Evolutionary conservation across 1,140 invertebrate genomes (phyloP).

Genomic region (Heliconius himera): DNA sequence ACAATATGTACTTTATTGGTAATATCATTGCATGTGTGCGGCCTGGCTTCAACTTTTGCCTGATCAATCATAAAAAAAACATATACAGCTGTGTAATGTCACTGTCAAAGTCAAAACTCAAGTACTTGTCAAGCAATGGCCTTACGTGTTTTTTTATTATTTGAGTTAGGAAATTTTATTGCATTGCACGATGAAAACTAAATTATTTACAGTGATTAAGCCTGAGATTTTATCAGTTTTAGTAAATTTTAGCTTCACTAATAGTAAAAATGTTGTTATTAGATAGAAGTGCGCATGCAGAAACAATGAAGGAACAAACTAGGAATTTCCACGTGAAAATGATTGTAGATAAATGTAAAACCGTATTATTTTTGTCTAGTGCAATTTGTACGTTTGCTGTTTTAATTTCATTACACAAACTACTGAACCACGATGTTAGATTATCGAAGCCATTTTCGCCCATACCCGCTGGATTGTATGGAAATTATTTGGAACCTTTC

Average conservation of each 20-base stretch:
- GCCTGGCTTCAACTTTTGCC: background rate
- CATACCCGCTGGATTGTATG: constrained; percentile 70
- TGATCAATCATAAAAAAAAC: background rate
- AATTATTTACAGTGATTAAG: constrained; percentile 53
- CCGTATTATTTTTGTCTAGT: constrained; percentile 71
- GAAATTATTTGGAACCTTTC: constrained; percentile 66
- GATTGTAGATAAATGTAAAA: constrained; percentile 70
- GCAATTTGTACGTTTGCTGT: constrained; percentile 69
- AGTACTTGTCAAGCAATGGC: constrained; percentile 46
- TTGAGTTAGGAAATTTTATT: constrained; percentile 65
- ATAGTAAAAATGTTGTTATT: constrained; percentile 65
- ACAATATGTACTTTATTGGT: too few relatives aligned
- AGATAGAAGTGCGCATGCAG: constrained; percentile 56
- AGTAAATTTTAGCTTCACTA: constrained; percentile 40
- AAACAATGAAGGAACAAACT: constrained; percentile 63
- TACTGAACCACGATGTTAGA: constrained; percentile 67
- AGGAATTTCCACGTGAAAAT: constrained; percentile 62
- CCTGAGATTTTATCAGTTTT: constrained; percentile 51
- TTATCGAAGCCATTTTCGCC: constrained; percentile 71
- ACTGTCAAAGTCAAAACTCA: constrained; percentile 11
- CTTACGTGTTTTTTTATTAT: constrained; percentile 76
- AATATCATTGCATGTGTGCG: too few relatives aligned
- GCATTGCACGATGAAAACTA: constrained; percentile 68
- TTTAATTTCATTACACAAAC: constrained; percentile 68
- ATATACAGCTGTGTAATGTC: constrained; percentile 3